A percentile compares a stretch with the other conserved stretches of the same genome.
Evolutionary conservation across 2,797 vertebrate genomes (phyloP).

Genomic region (Argentina silus): DNA sequence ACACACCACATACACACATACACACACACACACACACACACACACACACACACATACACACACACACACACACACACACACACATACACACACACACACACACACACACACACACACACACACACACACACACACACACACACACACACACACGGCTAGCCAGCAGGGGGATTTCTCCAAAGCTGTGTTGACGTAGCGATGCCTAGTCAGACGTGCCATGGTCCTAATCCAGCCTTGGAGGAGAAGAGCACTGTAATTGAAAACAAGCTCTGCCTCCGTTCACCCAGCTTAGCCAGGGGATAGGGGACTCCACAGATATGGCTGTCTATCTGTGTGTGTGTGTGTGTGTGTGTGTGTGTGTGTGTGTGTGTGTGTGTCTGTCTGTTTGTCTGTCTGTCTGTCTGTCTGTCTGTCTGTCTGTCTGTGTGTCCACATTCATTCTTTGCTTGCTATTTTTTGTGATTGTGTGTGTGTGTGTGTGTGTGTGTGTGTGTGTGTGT

Average conservation of each 20-base stretch:
- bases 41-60: conserved; percentile 1
- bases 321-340: conserved; percentile 25
- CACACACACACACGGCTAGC: not conserved
- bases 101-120: not conserved
- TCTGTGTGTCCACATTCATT: not conserved
- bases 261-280: conserved; percentile 2
- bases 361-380: conserved; percentile 30
- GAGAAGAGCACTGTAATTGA: not conserved
- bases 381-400: conserved; percentile 23
- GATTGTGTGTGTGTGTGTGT: no score
- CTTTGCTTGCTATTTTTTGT: no score
- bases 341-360: conserved; percentile 23
- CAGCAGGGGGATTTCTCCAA: not conserved
- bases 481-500: no score
- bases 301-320: not conserved
- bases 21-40: conserved; percentile 10
- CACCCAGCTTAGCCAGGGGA: not conserved
- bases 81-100: not conserved
- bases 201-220: not conserved
- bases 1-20: not conserved
- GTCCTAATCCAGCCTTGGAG: not conserved
- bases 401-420: conserved; percentile 1
- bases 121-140: conserved; percentile 17
- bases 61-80: not conserved
- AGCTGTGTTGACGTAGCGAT: not conserved